Evolutionary conservation across 2,888 invertebrate genomes (phyloP).

Genomic region (Belgica antarctica): DNA sequence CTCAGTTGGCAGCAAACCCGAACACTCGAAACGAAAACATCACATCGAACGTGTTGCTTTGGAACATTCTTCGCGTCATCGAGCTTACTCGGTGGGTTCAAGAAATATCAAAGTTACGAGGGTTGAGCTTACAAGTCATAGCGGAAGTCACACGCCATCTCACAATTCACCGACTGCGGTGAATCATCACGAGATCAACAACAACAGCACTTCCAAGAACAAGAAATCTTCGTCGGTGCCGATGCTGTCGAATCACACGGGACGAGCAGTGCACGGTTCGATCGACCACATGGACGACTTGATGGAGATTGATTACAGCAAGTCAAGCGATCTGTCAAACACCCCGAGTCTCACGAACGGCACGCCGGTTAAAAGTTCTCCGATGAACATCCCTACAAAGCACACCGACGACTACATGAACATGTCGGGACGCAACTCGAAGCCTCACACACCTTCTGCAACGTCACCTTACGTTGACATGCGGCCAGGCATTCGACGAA

Average conservation of each 20-base stretch:
- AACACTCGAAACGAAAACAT: slow-evolving; percentile 60
- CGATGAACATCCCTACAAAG: slow-evolving; percentile 46
- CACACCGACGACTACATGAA: slow-evolving; percentile 57
- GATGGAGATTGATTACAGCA: slow-evolving; percentile 73
- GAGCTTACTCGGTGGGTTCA: slow-evolving; percentile 79
- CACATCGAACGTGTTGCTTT: slow-evolving; percentile 55
- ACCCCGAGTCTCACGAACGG: slow-evolving; percentile 40
- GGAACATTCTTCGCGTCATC: slow-evolving; percentile 59
- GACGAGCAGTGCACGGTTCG: slow-evolving; percentile 56
- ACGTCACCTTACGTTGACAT: slow-evolving; percentile 61
- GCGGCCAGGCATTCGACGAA: slow-evolving; percentile 54
- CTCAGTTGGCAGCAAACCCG: slow-evolving; percentile 80
- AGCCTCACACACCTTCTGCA: slow-evolving; percentile 45
- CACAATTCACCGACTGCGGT: slow-evolving; percentile 45
- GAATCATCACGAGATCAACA: slow-evolving; percentile 45
- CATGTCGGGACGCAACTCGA: slow-evolving; percentile 54
- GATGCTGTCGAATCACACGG: slow-evolving; percentile 56
- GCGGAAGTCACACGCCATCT: slow-evolving; percentile 49
- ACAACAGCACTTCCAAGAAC: slow-evolving; percentile 48
- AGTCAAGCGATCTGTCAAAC: slow-evolving; percentile 45
- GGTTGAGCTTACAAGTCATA: slow-evolving; percentile 51
- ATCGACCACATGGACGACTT: slow-evolving; percentile 71
- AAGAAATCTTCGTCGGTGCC: slow-evolving; percentile 70
- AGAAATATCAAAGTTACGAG: slow-evolving; percentile 56
- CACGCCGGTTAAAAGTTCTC: slow-evolving; percentile 45